phyloP scores from a whole-genome alignment of 2,797 vertebrate genomes.

The Lates japonicus region DNA sequence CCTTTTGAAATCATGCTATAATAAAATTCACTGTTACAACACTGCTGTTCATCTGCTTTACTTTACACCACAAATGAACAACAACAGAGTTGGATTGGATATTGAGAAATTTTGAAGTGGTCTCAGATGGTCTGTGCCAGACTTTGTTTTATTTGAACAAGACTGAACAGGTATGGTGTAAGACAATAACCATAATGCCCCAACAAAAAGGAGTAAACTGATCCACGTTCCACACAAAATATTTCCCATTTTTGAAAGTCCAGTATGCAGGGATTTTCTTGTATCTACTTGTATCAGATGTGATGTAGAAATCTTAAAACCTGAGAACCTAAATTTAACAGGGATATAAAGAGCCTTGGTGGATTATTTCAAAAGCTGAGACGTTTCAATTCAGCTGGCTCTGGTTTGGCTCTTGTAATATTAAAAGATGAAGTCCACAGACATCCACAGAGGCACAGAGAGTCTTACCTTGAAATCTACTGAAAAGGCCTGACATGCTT shows the following conservation, averaged over 20 bases:
- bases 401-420: constrained; percentile 14
- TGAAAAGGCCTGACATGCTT: constrained; percentile 36
- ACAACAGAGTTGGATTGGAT: not conserved
- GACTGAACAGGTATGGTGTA: not conserved
- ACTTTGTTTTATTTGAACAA: not conserved
- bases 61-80: not conserved
- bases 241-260: not conserved
- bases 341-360: not conserved
- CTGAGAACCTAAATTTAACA: constrained; percentile 17
- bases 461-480: constrained; percentile 41
- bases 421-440: constrained; percentile 28
- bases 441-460: constrained; percentile 14
- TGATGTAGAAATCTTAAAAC: not conserved
- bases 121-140: not conserved
- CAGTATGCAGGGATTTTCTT: not conserved
- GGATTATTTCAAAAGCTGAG: constrained; percentile 36
- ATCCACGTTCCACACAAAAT: not conserved
- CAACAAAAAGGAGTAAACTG: not conserved
- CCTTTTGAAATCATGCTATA: not conserved
- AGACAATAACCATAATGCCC: no score
- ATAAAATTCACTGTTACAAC: not conserved
- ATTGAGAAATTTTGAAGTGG: not conserved
- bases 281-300: constrained; percentile 1
- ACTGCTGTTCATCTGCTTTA: not conserved
- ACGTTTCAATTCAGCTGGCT: constrained; percentile 11